phyloP scores from a whole-genome alignment of 2,888 invertebrate species.

The Kryphioiulus occultus region DNA sequence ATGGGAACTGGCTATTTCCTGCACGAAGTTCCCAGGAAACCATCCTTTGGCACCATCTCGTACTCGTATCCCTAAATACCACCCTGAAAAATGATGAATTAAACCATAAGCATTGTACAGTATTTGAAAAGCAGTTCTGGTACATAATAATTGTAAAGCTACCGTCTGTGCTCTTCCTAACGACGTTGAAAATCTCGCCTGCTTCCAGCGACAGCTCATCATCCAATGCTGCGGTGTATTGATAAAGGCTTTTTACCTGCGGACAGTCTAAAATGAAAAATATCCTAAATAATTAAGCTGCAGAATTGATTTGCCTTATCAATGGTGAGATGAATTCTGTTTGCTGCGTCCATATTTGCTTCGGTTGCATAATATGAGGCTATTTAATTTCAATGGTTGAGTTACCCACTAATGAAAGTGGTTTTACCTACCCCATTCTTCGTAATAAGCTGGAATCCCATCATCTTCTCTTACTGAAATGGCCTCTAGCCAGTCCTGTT shows the following conservation, averaged over 20 bases:
- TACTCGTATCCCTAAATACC: slow-evolving; percentile 28
- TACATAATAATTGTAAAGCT: neutral
- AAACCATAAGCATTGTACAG: neutral
- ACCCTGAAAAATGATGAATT: neutral
- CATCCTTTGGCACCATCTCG: slow-evolving; percentile 37
- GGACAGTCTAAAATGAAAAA: slow-evolving; percentile 17
- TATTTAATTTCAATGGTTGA: neutral
- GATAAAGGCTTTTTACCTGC: slow-evolving; percentile 33
- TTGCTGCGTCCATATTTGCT: too few species aligned
- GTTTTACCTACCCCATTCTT: slow-evolving; percentile 12
- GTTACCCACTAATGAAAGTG: neutral
- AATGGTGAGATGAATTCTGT: too few species aligned
- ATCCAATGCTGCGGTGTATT: neutral
- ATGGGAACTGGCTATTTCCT: slow-evolving; percentile 29
- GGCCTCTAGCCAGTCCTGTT: neutral
- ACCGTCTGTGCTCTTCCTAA: slow-evolving; percentile 18
- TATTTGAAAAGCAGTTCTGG: neutral
- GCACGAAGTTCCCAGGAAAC: slow-evolving; percentile 25
- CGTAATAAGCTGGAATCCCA: neutral
- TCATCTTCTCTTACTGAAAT: neutral
- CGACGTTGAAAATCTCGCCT: neutral
- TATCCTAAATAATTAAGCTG: neutral
- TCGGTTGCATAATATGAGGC: neutral
- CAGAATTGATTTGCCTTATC: neutral
- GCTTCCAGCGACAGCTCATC: neutral